These are phyloP conservation scores for Diplosoma virens DNA, from an alignment of 23 tunicate species.

Conservation along the genomic window DNA sequence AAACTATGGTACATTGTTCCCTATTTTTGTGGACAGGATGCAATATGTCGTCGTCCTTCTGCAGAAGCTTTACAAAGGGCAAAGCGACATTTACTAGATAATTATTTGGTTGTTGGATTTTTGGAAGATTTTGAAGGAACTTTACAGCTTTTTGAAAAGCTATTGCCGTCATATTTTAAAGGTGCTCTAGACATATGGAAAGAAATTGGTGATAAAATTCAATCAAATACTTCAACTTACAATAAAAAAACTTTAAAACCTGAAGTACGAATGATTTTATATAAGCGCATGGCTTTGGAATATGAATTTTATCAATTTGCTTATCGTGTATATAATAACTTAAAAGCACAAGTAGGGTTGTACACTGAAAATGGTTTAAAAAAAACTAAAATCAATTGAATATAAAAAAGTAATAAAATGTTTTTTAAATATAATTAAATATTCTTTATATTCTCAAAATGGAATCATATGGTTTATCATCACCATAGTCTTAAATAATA, in stretches of 20 bases:
- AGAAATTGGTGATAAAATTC: neutral
- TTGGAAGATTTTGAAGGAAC: conserved; percentile 89
- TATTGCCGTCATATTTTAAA: conserved; percentile 64
- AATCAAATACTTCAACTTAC: conserved; percentile 44
- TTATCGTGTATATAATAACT: neutral
- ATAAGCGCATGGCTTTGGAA: conserved; percentile 50
- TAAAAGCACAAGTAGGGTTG: conserved; percentile 36
- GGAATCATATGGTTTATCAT: too few relatives aligned
- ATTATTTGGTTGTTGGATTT: conserved; percentile 76
- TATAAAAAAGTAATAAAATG: too few relatives aligned
- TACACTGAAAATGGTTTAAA: too few relatives aligned
- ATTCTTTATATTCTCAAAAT: too few relatives aligned
- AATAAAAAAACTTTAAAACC: conserved; percentile 32
- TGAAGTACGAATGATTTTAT: conserved; percentile 38
- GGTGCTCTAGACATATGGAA: conserved; percentile 59
- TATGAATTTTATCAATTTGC: conserved; percentile 87
- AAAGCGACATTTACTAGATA: conserved; percentile 65
- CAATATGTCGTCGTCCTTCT: conserved; percentile 57
- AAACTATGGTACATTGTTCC: conserved; percentile 90
- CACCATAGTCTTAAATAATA: too few relatives aligned
- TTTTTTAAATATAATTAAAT: too few relatives aligned
- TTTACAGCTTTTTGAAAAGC: conserved; percentile 68
- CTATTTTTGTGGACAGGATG: conserved; percentile 90
- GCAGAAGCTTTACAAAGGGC: conserved; percentile 66
- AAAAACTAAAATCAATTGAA: too few relatives aligned